Evolutionary conservation across 2,888 invertebrate species (phyloP).

Genomic region (Lycaena phlaeas): DNA sequence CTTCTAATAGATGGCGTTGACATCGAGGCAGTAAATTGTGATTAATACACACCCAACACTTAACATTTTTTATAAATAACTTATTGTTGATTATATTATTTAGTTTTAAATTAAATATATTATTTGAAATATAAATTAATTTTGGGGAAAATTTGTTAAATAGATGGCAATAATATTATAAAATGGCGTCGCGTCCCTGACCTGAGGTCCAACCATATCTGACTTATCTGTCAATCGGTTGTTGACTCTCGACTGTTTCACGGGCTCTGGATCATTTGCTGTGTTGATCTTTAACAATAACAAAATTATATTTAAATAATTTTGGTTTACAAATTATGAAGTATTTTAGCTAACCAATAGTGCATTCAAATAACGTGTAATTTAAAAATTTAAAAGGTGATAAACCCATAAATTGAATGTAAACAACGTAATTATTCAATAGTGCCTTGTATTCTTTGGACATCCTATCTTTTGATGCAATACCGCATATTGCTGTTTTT

Average conservation of each 20-base stretch:
- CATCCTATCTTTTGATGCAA: not conserved
- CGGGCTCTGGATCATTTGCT: not conserved
- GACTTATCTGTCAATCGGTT: constrained; percentile 1
- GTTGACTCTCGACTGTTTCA: not conserved
- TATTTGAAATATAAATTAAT: not conserved
- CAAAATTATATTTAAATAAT: too few relatives aligned
- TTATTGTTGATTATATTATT: not conserved
- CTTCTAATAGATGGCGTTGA: too few relatives aligned
- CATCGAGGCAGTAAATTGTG: too few relatives aligned
- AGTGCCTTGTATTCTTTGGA: not conserved
- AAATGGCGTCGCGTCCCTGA: not conserved
- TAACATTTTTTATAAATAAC: too few relatives aligned
- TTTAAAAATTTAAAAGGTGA: not conserved
- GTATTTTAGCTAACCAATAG: too few relatives aligned
- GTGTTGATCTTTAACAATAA: too few relatives aligned
- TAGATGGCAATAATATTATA: not conserved
- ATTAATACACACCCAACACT: too few relatives aligned
- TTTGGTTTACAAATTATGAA: too few relatives aligned
- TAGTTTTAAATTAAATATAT: too few relatives aligned
- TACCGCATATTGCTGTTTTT: not conserved
- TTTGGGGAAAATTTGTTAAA: not conserved
- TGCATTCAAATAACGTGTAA: too few relatives aligned
- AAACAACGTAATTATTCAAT: not conserved
- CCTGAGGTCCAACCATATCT: not conserved
- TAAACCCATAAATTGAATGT: not conserved